Conservation (phyloP, 2,113 vertebrate species). For the Oreotrochilus melanogaster region DNA sequence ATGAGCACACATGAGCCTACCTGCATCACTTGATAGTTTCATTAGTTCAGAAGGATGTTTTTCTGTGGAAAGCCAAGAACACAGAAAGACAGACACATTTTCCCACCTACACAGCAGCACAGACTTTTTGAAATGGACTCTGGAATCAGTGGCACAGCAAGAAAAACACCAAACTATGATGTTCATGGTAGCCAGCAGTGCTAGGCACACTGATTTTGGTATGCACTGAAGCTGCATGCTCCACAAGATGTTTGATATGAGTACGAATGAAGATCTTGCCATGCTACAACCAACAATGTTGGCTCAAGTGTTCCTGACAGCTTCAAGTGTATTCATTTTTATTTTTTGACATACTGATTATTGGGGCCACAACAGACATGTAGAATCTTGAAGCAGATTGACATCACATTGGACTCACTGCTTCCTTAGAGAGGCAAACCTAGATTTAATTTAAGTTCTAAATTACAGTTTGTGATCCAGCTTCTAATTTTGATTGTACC, state of each 20-base stretch:
- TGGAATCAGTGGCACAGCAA: not conserved
- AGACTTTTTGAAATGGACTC: not conserved
- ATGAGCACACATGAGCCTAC: accelerated
- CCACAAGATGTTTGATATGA: not conserved
- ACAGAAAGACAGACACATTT: not conserved
- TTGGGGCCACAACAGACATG: not conserved
- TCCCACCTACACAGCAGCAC: not conserved
- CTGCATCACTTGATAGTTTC: not conserved
- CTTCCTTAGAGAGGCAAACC: not conserved
- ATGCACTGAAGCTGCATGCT: not conserved
- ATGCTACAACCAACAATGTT: not conserved
- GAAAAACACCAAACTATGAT: not conserved
- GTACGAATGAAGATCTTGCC: not conserved
- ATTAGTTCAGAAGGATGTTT: not conserved
- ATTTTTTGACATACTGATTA: not conserved
- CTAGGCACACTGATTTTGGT: not conserved
- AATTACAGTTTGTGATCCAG: not conserved
- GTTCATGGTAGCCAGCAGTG: not conserved
- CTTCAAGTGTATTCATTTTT: not conserved
- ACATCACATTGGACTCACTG: not conserved
- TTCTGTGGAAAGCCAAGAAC: not conserved
- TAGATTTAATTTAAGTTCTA: not conserved
- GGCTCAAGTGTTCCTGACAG: not conserved
- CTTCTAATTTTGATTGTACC: not conserved
- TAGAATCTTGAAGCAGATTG: not conserved